Percentiles rank a stretch among this genome's conserved stretches.
Conservation (phyloP, 2,888 invertebrate genomes). For the Hypomecis punctinalis region DNA sequence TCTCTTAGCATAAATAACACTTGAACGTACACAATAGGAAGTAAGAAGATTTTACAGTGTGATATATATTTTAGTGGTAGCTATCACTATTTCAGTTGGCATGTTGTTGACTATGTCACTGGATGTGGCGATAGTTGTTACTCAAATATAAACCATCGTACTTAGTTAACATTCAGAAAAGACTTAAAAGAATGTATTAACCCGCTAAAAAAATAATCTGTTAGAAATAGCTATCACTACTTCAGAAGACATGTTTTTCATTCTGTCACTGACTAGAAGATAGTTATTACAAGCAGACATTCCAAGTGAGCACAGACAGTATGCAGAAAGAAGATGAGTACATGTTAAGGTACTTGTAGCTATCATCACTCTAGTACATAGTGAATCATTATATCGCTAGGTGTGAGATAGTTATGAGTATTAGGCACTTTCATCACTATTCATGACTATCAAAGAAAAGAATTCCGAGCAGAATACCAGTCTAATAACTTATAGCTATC, state of each 20-base stretch:
- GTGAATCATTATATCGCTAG: constrained; percentile 36
- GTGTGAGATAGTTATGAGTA: constrained; percentile 26
- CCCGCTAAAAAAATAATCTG: too few species aligned
- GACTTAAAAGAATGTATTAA: too few species aligned
- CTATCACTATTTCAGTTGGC: constrained; percentile 39
- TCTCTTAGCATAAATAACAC: constrained; percentile 9
- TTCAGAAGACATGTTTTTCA: neutral
- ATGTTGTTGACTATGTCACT: constrained; percentile 39
- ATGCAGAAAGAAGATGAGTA: too few species aligned
- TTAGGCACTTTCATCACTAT: constrained; percentile 14
- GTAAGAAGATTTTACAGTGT: neutral
- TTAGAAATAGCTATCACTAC: constrained; percentile 25
- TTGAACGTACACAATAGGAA: neutral
- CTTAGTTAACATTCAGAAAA: too few species aligned
- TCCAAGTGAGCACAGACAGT: too few species aligned
- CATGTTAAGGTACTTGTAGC: neutral
- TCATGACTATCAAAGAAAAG: too few species aligned
- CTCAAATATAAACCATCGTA: too few species aligned
- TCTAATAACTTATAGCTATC: constrained; percentile 21
- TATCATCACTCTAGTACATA: constrained; percentile 31
- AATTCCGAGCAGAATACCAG: neutral
- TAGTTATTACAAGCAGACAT: too few species aligned
- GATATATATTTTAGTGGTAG: constrained; percentile 15
- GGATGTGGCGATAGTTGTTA: constrained; percentile 28
- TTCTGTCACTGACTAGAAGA: too few species aligned